A percentile compares a stretch with the other conserved stretches of the same genome.
Conservation (phyloP, 2,113 vertebrate species). For the Rallus limicola region DNA sequence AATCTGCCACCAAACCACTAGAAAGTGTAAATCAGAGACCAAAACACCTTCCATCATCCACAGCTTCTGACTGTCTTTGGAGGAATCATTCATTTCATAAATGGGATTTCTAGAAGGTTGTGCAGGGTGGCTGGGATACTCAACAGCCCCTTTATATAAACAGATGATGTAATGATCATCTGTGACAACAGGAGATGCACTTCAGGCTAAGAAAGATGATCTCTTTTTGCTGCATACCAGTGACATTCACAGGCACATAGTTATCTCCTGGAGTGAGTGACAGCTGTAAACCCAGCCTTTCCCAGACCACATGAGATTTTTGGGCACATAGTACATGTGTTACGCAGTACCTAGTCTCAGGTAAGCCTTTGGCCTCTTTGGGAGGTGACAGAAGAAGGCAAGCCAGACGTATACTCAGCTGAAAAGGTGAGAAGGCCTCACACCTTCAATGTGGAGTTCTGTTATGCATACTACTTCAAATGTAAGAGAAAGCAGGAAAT, state of each 20-base stretch:
- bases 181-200: not conserved
- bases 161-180: not conserved
- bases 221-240: not conserved
- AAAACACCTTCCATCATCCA: not conserved
- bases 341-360: not conserved
- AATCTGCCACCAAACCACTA: not conserved
- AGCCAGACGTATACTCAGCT: not conserved
- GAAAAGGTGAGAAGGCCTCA: not conserved
- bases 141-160: not conserved
- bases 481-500: not conserved
- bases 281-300: not conserved
- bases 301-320: not conserved
- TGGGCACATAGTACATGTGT: rapidly evolving
- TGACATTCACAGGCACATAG: not conserved
- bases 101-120: not conserved
- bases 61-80: not conserved
- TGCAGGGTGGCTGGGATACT: not conserved
- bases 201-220: not conserved
- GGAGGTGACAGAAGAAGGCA: not conserved
- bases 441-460: not conserved
- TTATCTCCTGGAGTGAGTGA: not conserved
- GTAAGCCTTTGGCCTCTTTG: not conserved
- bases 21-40: not conserved
- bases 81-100: not conserved
- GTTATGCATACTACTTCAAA: not conserved